A percentile compares a stretch with the other conserved stretches of the same genome.
phyloP scores from a whole-genome alignment of 2,113 vertebrate species.

The Gadus macrocephalus region DNA sequence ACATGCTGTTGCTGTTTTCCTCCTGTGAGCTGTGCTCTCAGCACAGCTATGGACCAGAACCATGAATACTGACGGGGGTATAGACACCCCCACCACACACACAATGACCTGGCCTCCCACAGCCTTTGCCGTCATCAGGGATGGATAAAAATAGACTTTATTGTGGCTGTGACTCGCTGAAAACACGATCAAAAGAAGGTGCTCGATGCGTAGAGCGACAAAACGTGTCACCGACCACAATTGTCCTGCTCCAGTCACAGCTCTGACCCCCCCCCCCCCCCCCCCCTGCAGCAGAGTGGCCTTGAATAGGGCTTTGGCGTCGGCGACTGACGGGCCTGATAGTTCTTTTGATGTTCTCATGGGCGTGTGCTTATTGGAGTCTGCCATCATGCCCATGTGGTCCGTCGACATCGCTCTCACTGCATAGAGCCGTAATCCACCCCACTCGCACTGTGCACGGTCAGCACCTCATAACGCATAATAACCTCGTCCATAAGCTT shows the following conservation, averaged over 20 bases:
- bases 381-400: not conserved
- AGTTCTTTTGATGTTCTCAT: constrained; percentile 4
- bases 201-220: not conserved
- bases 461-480: not conserved
- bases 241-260: not conserved
- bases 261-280: not conserved
- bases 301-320: constrained; percentile 11
- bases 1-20: not conserved
- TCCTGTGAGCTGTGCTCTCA: not conserved
- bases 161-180: not conserved
- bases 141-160: constrained; percentile 1
- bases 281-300: not conserved
- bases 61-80: not conserved
- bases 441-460: not conserved
- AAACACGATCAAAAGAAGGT: not conserved
- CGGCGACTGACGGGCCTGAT: constrained; percentile 34
- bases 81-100: not conserved
- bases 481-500: constrained; percentile 5
- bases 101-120: not conserved
- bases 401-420: not conserved
- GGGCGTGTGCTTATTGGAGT: not conserved
- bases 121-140: not conserved
- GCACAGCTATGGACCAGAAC: not conserved
- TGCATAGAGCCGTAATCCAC: constrained; percentile 21
- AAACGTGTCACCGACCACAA: not conserved